Evolutionary conservation across 2,113 vertebrate genomes (phyloP).

Genomic region (Hemiprocne comata): DNA sequence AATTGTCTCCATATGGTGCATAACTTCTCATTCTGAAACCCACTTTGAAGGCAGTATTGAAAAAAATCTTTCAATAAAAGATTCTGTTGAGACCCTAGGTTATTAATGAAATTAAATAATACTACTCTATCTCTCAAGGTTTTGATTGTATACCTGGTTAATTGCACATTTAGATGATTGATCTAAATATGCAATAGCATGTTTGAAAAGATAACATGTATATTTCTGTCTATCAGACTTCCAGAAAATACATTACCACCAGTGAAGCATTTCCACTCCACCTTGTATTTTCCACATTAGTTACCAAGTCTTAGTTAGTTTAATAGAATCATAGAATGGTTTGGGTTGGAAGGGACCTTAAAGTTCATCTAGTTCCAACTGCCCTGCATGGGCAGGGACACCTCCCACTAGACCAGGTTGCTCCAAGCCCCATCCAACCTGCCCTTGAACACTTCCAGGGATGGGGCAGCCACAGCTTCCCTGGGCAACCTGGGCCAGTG

Average conservation of each 20-base stretch:
- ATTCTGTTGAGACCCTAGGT: neutral
- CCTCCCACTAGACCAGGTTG: no score
- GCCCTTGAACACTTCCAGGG: no score
- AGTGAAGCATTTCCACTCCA: neutral
- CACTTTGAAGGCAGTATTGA: neutral
- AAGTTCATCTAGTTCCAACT: no score
- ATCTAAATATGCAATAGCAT: neutral
- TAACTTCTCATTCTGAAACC: neutral
- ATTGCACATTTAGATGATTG: neutral
- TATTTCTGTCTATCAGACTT: neutral
- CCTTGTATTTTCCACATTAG: neutral
- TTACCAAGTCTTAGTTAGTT: neutral
- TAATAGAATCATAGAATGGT: no score
- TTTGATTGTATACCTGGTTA: neutral
- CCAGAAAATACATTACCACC: neutral
- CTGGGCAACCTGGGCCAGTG: no score
- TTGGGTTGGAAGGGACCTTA: no score
- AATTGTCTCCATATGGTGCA: neutral
- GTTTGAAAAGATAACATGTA: neutral
- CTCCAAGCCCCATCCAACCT: no score
- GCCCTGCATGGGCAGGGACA: no score
- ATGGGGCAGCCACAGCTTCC: no score
- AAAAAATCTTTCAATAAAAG: neutral
- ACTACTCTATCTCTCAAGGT: neutral
- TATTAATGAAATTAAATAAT: neutral